Base-by-base conservation (phyloP, 2,888 invertebrate genomes). In the Lasioglossum calceatum region DNA sequence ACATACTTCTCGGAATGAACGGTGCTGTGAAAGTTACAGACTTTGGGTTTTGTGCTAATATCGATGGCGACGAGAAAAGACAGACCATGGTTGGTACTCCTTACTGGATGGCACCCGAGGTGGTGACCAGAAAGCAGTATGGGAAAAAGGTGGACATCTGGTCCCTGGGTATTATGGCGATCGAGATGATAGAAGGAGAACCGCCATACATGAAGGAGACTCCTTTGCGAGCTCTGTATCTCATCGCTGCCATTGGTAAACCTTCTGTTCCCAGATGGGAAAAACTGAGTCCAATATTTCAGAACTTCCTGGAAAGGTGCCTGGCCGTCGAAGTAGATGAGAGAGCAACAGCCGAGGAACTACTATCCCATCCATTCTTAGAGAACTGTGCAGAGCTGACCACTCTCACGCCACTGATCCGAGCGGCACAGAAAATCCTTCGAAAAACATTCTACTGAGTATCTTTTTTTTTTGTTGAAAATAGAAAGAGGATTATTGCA, bases 71-170 rank as follows among this genome's bases (percentile, higher is more conserved):
- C 91, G 98, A 99, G 93, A 99, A 99, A 95, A 96, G 99, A n/a
- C 98, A 98, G 94, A 99, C 99, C 0, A 98, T 99, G 98, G 99
- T 99, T 0, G 99, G 99, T n/a, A 99, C 99, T 0, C 99, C 99
- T 0, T 99, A 99, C 93, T 99, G 99, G 99, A 99, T 99, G 99
- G 99, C 99, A 0, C 99, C 99, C 0, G 99, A 99, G 95, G 98
- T 98, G 0, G 98, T 98, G 0, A 98, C 98, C 0, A 96, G 99
- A 87, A 98, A 99, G 93, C 98, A 98, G 92, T 99, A 99, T 92
- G 99, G 99, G 16, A 98, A 98, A 93, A 98, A 98, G 92, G 97
- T 99, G 0, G 99, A 99, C 94, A 98, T 98, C 64, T 98, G 99
- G 99, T 98, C 98, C 0, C 96, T 99, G 82, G 99, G 99, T n/a